Percentiles rank a stretch among this genome's conserved stretches.
Conservation (phyloP, 2,113 vertebrate species). For the Geococcyx californianus region DNA sequence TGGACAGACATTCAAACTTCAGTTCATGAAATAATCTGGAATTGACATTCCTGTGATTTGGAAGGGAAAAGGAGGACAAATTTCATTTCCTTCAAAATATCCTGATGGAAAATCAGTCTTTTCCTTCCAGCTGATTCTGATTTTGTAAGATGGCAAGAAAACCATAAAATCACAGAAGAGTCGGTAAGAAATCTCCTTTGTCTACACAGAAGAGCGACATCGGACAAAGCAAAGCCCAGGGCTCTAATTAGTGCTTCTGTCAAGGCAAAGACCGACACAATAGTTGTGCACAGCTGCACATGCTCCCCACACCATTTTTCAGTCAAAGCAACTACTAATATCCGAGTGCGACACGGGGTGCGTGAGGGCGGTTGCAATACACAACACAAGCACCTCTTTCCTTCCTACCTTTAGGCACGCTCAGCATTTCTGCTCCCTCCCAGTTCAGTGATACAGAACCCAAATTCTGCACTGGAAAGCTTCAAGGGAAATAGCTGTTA, state of each 20-base stretch:
- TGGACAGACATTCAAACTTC: background rate
- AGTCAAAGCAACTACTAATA: background rate
- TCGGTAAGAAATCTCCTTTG: background rate
- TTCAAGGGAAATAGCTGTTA: background rate
- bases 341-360: background rate
- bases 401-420: background rate
- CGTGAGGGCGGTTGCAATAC: fast-evolving
- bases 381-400: background rate
- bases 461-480: background rate
- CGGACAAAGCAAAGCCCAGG: background rate
- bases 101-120: background rate
- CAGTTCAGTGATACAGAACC: background rate
- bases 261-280: background rate
- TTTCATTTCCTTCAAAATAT: background rate
- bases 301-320: background rate
- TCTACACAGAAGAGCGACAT: background rate
- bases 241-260: background rate
- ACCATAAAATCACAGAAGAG: no score
- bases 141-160: background rate
- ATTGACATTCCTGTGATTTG: background rate
- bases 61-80: background rate
- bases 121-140: background rate
- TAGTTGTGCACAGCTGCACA: fast-evolving
- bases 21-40: background rate
- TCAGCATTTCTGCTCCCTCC: background rate